phyloP scores from a whole-genome alignment of 2,888 invertebrate species.

The Drosophila pseudotakahashii region DNA sequence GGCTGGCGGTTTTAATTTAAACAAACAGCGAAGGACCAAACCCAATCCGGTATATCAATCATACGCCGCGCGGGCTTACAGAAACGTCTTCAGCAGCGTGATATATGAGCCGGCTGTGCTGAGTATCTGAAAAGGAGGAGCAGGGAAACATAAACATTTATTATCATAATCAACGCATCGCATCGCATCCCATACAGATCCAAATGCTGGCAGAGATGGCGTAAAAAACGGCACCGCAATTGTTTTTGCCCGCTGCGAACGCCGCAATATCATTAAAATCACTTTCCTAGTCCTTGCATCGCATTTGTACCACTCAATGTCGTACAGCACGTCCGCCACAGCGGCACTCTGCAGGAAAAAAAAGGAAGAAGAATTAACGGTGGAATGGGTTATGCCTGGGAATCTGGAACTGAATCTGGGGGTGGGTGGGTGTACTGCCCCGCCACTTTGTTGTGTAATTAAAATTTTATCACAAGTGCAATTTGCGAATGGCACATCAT shows the following conservation, averaged over 20 bases:
- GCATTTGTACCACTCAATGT: conserved; percentile 83
- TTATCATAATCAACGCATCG: conserved; percentile 48
- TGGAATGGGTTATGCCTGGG: conserved; percentile 5
- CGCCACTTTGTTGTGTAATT: conserved; percentile 65
- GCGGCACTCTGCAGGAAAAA: conserved; percentile 73
- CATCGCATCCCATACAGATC: conserved; percentile 66
- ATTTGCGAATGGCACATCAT: conserved; percentile 65
- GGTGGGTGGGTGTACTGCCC: background rate
- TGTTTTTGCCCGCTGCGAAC: conserved; percentile 78
- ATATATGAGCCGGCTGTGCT: conserved; percentile 82
- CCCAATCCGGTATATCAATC: conserved; percentile 61
- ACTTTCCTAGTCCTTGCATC: conserved; percentile 81
- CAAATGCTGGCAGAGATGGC: conserved; percentile 80
- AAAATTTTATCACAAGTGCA: conserved; percentile 76
- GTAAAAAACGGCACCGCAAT: conserved; percentile 83
- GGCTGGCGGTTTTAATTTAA: conserved; percentile 45
- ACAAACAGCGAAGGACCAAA: conserved; percentile 21
- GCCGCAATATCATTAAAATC: conserved; percentile 82
- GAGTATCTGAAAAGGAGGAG: conserved; percentile 67
- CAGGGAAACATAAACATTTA: conserved; percentile 51
- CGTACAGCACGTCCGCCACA: conserved; percentile 78
- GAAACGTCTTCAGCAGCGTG: conserved; percentile 78
- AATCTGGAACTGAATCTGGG: conserved; percentile 8
- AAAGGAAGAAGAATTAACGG: conserved; percentile 8
- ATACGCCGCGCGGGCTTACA: conserved; percentile 70